Conservation (phyloP, 2,888 invertebrate genomes). For the Imbricaverruca yamaguchii region DNA sequence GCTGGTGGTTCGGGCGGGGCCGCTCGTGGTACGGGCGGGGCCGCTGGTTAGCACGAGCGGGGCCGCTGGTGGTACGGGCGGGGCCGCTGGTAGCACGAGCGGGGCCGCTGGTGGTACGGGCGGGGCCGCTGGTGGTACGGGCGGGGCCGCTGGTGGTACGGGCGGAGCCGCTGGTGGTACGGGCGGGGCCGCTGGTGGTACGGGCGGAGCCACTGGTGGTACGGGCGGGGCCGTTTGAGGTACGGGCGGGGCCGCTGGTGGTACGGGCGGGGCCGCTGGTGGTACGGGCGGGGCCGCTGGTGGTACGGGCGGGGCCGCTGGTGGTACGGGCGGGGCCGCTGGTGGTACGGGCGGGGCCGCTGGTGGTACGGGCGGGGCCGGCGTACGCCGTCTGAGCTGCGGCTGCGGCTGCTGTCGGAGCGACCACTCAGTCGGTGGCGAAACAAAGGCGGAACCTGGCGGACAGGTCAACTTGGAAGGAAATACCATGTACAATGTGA, state of each 20-base stretch:
- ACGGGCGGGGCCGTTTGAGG: neutral
- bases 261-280: neutral
- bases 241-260: neutral
- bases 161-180: neutral
- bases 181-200: neutral
- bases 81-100: no score
- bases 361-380: neutral
- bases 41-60: no score
- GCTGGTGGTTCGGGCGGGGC: neutral
- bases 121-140: neutral
- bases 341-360: constrained; percentile 2
- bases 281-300: neutral
- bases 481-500: no score
- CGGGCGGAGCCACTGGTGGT: neutral
- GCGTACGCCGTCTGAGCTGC: no score
- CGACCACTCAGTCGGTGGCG: no score
- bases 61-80: neutral
- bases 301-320: constrained; percentile 2
- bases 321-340: neutral
- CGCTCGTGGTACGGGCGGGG: neutral
- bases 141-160: neutral
- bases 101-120: no score
- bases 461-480: no score
- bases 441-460: no score
- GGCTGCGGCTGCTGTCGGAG: no score